Conservation (phyloP, 2,797 vertebrate species). For the Etheostoma perlongum region DNA sequence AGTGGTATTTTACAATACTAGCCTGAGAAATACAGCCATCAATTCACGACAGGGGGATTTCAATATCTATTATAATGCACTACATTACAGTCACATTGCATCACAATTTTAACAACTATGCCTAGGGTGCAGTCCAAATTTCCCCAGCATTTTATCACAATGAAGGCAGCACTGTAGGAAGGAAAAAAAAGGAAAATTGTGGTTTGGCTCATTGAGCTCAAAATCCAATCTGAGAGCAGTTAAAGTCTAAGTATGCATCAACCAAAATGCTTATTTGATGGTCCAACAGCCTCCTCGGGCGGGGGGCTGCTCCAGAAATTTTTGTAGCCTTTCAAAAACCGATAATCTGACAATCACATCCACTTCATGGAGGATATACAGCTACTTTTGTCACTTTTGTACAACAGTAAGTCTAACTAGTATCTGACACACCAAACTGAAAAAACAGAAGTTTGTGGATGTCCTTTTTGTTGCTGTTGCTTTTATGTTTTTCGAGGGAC, state of each 20-base stretch:
- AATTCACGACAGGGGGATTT: not conserved
- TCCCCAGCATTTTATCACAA: not conserved
- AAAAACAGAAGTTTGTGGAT: not conserved
- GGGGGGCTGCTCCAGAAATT: not conserved
- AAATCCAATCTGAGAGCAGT: not conserved
- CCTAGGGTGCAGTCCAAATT: not conserved
- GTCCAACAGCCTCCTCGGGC: not conserved
- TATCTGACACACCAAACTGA: not conserved
- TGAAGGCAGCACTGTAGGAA: not conserved
- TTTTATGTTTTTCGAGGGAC: not conserved
- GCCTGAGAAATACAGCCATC: not conserved
- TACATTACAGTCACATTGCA: not conserved
- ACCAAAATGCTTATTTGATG: not conserved
- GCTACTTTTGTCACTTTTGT: too few species aligned
- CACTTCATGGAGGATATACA: not conserved
- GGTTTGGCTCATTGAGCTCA: not conserved
- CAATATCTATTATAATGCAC: not conserved
- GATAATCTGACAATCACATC: conserved; percentile 1
- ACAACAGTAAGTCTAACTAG: too few species aligned
- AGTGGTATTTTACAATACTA: not conserved
- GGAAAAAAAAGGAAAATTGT: too few species aligned
- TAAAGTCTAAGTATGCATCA: not conserved
- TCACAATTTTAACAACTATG: not conserved
- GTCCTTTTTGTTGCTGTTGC: not conserved
- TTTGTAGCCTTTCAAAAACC: not conserved